Evolutionary conservation across 2,113 vertebrate genomes (phyloP).

Genomic region (Pterocles orientalis): DNA sequence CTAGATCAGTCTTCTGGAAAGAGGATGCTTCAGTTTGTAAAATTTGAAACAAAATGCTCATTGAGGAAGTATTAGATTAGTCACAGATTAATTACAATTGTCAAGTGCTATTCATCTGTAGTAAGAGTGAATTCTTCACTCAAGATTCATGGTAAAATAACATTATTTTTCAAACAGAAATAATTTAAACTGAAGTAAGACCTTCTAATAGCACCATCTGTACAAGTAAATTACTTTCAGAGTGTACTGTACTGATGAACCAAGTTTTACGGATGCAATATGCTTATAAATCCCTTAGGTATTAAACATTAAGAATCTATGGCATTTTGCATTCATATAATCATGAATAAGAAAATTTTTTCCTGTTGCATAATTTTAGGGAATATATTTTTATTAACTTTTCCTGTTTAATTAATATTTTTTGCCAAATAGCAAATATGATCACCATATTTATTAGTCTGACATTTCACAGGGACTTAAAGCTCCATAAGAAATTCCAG

Average conservation of each 20-base stretch:
- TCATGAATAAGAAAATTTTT: slow-evolving; percentile 62
- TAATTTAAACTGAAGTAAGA: slow-evolving; percentile 80
- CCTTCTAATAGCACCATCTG: slow-evolving; percentile 81
- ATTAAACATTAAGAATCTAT: slow-evolving; percentile 74
- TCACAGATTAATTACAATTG: slow-evolving; percentile 63
- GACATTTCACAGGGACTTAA: slow-evolving; percentile 31
- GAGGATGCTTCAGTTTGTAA: neutral
- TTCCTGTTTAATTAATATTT: slow-evolving; percentile 69
- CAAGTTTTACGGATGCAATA: slow-evolving; percentile 80
- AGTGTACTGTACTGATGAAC: slow-evolving; percentile 79
- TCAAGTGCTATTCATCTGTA: slow-evolving; percentile 58
- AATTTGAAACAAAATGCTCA: slow-evolving; percentile 52
- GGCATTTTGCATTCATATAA: slow-evolving; percentile 67
- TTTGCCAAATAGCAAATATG: slow-evolving; percentile 46
- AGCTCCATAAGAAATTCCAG: slow-evolving; percentile 27
- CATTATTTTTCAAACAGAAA: slow-evolving; percentile 65
- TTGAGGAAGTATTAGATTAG: slow-evolving; percentile 48
- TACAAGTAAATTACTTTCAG: slow-evolving; percentile 79
- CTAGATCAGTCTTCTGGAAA: neutral
- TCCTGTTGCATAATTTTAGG: slow-evolving; percentile 46
- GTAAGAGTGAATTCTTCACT: slow-evolving; percentile 72
- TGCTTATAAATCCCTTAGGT: slow-evolving; percentile 80
- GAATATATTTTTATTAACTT: slow-evolving; percentile 69
- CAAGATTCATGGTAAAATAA: slow-evolving; percentile 65
- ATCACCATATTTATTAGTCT: slow-evolving; percentile 52